Conservation (phyloP, 2,797 vertebrate species). For the Paratrypauchen microcephalus region DNA sequence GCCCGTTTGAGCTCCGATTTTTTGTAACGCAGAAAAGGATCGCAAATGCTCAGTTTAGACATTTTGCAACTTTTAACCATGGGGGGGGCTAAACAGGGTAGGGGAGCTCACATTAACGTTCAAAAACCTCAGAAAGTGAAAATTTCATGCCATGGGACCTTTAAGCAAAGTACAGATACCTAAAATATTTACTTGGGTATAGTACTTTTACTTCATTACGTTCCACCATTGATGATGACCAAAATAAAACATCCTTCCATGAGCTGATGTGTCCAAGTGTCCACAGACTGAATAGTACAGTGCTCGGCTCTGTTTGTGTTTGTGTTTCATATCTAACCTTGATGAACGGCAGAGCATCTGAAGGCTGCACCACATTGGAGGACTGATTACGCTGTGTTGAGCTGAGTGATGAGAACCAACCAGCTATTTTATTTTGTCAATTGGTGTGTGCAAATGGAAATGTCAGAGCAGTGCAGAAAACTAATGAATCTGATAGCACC, state of each 20-base stretch:
- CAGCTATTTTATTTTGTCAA: constrained; percentile 81
- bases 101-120: too few relatives aligned
- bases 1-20: too few relatives aligned
- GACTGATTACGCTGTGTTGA: constrained; percentile 67
- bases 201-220: too few relatives aligned
- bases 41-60: too few relatives aligned
- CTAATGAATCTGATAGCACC: constrained; percentile 79
- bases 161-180: too few relatives aligned
- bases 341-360: constrained; percentile 33
- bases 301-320: constrained; percentile 26
- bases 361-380: constrained; percentile 42
- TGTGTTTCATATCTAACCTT: constrained; percentile 53
- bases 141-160: too few relatives aligned
- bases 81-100: too few relatives aligned
- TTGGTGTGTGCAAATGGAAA: constrained; percentile 83
- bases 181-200: too few relatives aligned
- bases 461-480: constrained; percentile 73
- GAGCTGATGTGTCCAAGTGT: constrained; percentile 55
- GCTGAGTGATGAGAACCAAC: constrained; percentile 66
- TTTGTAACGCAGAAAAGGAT: too few relatives aligned
- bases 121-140: too few relatives aligned
- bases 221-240: constrained; percentile 22
- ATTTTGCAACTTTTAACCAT: too few relatives aligned
- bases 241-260: constrained; percentile 54
- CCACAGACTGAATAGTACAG: constrained; percentile 47